Evolutionary conservation across 2,113 vertebrate species (phyloP).

Genomic region (Leptosomus discolor): DNA sequence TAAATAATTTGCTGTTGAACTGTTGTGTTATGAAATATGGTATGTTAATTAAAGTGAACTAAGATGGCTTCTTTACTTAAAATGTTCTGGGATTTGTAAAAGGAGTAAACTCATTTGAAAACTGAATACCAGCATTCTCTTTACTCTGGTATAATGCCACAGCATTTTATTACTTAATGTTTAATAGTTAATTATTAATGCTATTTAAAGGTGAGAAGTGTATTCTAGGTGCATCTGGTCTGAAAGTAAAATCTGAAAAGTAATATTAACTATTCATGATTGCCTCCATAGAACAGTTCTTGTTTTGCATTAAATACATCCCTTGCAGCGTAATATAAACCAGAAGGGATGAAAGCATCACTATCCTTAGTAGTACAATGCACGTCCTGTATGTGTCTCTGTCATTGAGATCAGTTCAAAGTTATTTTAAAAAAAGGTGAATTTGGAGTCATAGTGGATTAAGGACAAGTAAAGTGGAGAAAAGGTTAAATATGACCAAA

Average conservation of each 20-base stretch:
- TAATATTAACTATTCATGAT: neutral
- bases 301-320: neutral
- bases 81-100: neutral
- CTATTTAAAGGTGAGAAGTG: neutral
- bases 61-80: neutral
- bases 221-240: neutral
- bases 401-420: no score
- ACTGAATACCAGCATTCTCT: neutral
- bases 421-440: neutral
- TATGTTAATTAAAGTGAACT: neutral
- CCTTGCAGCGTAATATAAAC: neutral
- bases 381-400: neutral
- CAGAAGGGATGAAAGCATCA: neutral
- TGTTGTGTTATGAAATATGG: neutral
- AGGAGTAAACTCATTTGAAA: neutral
- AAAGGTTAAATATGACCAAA: neutral
- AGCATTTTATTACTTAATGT: neutral
- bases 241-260: neutral
- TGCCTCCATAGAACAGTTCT: neutral
- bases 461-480: neutral
- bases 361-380: neutral
- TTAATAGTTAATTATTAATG: neutral
- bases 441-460: neutral
- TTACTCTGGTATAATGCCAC: neutral
- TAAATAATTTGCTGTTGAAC: neutral